Conservation (phyloP, 2,888 invertebrate genomes). For the Stenichneumon culpator region DNA sequence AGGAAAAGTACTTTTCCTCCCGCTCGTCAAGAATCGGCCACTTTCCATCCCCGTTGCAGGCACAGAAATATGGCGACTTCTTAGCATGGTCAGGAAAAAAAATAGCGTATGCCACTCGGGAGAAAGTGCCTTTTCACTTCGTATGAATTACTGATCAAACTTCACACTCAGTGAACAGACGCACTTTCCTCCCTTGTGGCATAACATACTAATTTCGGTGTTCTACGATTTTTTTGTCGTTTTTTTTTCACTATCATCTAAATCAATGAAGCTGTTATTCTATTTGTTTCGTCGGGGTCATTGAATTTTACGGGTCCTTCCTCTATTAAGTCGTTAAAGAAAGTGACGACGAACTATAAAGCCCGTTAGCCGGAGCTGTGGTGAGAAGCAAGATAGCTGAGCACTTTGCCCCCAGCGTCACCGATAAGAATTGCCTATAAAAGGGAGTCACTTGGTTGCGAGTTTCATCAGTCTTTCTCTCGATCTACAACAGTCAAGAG, state of each 20-base stretch:
- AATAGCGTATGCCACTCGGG: too few species aligned
- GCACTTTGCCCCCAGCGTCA: constrained; percentile 76
- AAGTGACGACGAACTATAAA: constrained; percentile 35
- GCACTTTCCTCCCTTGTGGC: too few species aligned
- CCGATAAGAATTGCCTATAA: constrained; percentile 80
- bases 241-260: not conserved
- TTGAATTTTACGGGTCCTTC: not conserved
- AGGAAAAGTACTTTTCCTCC: too few species aligned
- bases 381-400: constrained; percentile 69
- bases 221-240: not conserved
- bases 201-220: too few species aligned
- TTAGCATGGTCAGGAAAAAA: too few species aligned
- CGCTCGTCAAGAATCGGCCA: too few species aligned
- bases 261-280: not conserved
- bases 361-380: constrained; percentile 33
- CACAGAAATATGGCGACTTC: too few species aligned
- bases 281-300: not conserved
- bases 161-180: too few species aligned
- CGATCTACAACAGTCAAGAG: constrained; percentile 47
- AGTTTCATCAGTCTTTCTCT: constrained; percentile 75
- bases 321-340: constrained; percentile 11
- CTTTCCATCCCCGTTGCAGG: too few species aligned
- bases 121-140: too few species aligned
- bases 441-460: constrained; percentile 68
- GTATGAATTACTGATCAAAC: too few species aligned